Percentiles rank a stretch among this genome's conserved stretches.
Evolutionary conservation across 2,888 invertebrate genomes (phyloP).

Genomic region (Agrenia bidenticulata): DNA sequence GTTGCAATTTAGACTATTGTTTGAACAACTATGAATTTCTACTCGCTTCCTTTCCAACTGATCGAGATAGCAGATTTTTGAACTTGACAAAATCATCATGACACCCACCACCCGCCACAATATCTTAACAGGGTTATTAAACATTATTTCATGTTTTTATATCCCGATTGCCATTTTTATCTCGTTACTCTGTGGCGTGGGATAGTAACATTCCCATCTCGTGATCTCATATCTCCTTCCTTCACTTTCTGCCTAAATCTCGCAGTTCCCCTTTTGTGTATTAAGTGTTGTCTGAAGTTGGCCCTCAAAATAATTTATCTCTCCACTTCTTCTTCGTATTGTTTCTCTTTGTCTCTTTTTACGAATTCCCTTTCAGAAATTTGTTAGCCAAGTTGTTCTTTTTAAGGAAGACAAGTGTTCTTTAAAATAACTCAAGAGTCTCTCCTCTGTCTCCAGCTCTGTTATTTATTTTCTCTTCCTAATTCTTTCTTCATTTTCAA

Average conservation of each 20-base stretch:
- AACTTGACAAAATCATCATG: no score
- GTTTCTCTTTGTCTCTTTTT: constrained; percentile 9
- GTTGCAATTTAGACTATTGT: no score
- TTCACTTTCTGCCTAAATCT: neutral
- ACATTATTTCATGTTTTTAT: no score
- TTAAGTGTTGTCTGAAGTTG: constrained; percentile 16
- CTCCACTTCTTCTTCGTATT: constrained; percentile 10
- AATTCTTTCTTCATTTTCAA: constrained; percentile 11
- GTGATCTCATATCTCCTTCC: neutral
- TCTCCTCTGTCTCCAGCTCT: neutral
- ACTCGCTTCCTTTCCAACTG: no score
- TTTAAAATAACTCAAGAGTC: constrained; percentile 16
- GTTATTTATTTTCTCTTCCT: constrained; percentile 13
- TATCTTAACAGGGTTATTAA: no score
- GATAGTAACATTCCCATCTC: constrained; percentile 1
- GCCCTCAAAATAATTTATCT: constrained; percentile 16
- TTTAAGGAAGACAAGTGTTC: constrained; percentile 18
- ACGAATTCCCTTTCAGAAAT: constrained; percentile 6
- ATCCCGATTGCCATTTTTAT: no score
- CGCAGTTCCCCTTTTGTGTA: constrained; percentile 1
- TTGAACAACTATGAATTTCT: no score
- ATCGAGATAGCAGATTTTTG: no score
- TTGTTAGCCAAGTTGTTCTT: constrained; percentile 15
- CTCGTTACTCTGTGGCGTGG: no score
- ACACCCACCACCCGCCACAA: no score